A percentile compares a stretch with the other conserved stretches of the same genome.
phyloP scores from a whole-genome alignment of 1,140 invertebrate species.

The Apis dorsata region DNA sequence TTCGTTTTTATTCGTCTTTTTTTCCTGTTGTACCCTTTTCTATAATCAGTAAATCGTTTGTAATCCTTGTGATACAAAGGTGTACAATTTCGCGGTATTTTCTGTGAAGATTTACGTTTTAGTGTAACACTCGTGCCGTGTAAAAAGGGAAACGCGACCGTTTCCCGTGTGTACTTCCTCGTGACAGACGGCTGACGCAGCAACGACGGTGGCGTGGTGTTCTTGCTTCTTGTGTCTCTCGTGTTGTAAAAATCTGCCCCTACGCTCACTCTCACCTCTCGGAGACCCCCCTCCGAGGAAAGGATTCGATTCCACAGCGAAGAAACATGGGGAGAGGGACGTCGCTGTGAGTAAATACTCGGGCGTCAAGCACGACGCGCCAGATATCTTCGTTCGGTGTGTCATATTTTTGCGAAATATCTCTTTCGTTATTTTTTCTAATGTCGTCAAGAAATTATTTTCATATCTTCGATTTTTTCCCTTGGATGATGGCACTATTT shows the following conservation, averaged over 20 bases:
- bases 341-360: slow-evolving; percentile 71
- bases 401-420: background rate
- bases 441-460: background rate
- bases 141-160: slow-evolving; percentile 28
- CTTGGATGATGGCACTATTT: background rate
- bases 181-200: slow-evolving; percentile 56
- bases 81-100: background rate
- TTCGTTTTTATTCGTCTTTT: slow-evolving; percentile 50
- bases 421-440: background rate
- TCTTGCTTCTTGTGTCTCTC: slow-evolving; percentile 46
- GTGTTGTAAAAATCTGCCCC: slow-evolving; percentile 52
- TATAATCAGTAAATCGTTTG: slow-evolving; percentile 22
- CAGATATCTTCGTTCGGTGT: slow-evolving; percentile 3
- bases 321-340: slow-evolving; percentile 71
- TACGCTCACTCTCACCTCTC: slow-evolving; percentile 36
- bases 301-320: slow-evolving; percentile 54
- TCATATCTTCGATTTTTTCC: too few relatives aligned
- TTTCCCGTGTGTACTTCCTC: slow-evolving; percentile 41
- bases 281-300: slow-evolving; percentile 52
- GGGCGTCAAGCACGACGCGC: slow-evolving; percentile 30
- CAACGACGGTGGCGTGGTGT: slow-evolving; percentile 39
- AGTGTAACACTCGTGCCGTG: too few relatives aligned
- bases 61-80: slow-evolving; percentile 5
- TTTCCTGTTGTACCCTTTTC: slow-evolving; percentile 34
- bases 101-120: background rate